phyloP scores from a whole-genome alignment of 1,140 invertebrate genomes.

The Aphaenogaster ashmeadi region DNA sequence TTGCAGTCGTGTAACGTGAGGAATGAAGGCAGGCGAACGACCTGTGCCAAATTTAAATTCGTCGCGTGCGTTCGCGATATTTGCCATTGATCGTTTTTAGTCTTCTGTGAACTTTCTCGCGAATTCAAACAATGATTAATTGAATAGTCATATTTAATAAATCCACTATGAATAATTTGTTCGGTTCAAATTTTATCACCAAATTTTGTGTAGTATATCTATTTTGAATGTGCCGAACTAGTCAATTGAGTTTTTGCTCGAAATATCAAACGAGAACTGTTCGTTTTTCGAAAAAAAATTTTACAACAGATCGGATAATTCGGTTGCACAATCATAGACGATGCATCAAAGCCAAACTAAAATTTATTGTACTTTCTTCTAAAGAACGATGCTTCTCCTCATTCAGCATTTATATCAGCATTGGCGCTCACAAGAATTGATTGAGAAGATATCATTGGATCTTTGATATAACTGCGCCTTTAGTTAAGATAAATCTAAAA shows the following conservation, averaged over 20 bases:
- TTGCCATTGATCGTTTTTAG: not conserved
- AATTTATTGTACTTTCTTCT: not conserved
- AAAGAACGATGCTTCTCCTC: not conserved
- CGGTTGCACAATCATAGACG: not conserved
- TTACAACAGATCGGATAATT: conserved; percentile 1
- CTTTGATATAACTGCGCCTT: not conserved
- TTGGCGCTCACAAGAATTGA: conserved; percentile 1
- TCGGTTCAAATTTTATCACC: not conserved
- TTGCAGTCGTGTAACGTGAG: conserved; percentile 63
- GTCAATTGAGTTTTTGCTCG: not conserved
- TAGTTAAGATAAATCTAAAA: not conserved
- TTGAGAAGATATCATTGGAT: not conserved
- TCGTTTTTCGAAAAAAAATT: not conserved
- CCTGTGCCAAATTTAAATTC: conserved; percentile 74
- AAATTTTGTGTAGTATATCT: not conserved
- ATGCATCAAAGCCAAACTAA: not conserved
- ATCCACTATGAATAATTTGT: not conserved
- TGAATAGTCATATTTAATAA: not conserved
- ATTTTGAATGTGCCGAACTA: not conserved
- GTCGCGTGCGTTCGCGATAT: conserved; percentile 37
- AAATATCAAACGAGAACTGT: not conserved
- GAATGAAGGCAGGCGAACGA: conserved; percentile 52
- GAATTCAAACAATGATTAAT: conserved; percentile 10
- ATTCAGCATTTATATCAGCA: not conserved
- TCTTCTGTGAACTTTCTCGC: not conserved